Evolutionary conservation across 2,888 invertebrate species (phyloP).

Genomic region (Terebella lapidaria): DNA sequence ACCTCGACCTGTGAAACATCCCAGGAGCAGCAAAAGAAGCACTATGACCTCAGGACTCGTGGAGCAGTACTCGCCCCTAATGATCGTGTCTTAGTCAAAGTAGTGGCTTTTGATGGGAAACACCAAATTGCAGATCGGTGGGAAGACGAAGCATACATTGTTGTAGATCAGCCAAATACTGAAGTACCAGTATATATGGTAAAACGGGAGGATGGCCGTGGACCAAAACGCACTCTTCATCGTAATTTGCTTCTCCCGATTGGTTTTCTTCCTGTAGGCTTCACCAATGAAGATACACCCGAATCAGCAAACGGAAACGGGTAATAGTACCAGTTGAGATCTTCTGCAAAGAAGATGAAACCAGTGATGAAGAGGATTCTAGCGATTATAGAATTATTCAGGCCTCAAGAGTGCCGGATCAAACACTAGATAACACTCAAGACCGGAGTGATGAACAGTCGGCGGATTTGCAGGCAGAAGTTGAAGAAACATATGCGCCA

Average conservation of each 20-base stretch:
- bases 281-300: no score
- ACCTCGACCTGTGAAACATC: neutral
- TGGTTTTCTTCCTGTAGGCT: neutral
- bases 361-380: no score
- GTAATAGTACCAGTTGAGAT: no score
- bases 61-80: neutral
- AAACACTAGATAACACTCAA: no score
- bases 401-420: no score
- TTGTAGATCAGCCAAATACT: neutral
- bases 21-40: neutral
- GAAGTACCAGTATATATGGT: neutral
- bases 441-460: no score
- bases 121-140: neutral
- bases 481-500: no score
- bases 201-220: neutral
- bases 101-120: neutral
- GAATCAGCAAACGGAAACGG: no score
- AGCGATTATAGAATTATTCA: no score
- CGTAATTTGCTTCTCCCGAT: neutral
- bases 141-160: neutral
- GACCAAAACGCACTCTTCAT: neutral
- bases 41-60: neutral
- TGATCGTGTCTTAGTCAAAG: neutral
- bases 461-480: no score
- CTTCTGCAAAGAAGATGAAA: no score